Conservation (phyloP, 2,888 invertebrate species). For the Drosophila kuntzei region DNA sequence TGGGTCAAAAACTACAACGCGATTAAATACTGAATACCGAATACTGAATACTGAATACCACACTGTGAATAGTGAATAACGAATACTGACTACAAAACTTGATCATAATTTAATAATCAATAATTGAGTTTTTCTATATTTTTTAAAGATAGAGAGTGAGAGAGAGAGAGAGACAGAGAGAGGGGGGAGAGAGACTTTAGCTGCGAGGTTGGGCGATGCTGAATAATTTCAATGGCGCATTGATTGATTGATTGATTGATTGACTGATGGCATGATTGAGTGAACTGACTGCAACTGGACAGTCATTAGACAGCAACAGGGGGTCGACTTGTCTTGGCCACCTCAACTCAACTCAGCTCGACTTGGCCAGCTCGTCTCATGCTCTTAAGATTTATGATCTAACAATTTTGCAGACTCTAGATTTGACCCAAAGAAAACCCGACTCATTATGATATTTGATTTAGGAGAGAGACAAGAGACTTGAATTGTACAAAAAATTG, state of each 20-base stretch:
- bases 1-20: constrained; percentile 67
- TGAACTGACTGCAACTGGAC: constrained; percentile 42
- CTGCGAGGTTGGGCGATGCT: constrained; percentile 35
- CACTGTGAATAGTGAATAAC: constrained; percentile 15
- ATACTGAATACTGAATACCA: constrained; percentile 27
- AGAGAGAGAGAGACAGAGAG: not conserved
- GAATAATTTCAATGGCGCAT: constrained; percentile 67
- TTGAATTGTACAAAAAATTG: no score
- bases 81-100: constrained; percentile 44
- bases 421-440: constrained; percentile 49
- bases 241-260: constrained; percentile 62
- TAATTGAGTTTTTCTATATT: constrained; percentile 32
- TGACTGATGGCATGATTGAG: constrained; percentile 49
- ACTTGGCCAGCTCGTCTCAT: not conserved
- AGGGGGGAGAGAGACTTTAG: constrained; percentile 6
- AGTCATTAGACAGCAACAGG: constrained; percentile 51
- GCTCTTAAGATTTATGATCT: constrained; percentile 31
- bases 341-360: not conserved
- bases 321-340: not conserved
- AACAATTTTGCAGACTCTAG: constrained; percentile 19
- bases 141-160: no score
- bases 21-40: constrained; percentile 48
- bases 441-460: constrained; percentile 12
- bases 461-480: no score
- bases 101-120: constrained; percentile 68